phyloP scores from a whole-genome alignment of 2,797 vertebrate species.

The Syngnathus rostellatus region DNA sequence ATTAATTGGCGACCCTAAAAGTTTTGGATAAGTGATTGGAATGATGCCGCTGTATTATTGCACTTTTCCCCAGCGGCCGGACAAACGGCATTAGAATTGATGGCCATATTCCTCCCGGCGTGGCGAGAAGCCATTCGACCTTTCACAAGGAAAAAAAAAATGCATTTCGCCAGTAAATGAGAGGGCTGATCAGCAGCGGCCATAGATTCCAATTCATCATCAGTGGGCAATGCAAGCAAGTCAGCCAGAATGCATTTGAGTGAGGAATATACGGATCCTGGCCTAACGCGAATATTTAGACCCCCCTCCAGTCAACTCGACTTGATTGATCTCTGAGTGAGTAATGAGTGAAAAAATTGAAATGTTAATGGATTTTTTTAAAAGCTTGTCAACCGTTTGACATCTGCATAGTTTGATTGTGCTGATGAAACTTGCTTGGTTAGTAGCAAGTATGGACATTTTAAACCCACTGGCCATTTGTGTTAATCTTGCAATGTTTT shows the following conservation, averaged over 20 bases:
- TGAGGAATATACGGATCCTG: constrained; percentile 6
- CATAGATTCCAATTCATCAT: constrained; percentile 47
- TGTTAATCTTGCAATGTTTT: too few relatives aligned
- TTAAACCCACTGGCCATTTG: too few relatives aligned
- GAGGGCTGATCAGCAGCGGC: constrained; percentile 40
- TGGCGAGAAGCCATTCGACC: constrained; percentile 29
- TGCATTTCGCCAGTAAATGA: constrained; percentile 44
- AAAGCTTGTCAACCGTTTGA: too few relatives aligned
- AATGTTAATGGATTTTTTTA: background rate
- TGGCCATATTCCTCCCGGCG: constrained; percentile 12
- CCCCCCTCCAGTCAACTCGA: background rate
- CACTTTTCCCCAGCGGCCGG: constrained; percentile 14
- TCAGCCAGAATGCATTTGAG: constrained; percentile 18
- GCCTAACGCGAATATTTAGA: background rate
- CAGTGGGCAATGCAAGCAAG: constrained; percentile 29
- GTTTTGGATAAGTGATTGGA: background rate
- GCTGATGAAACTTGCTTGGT: too few relatives aligned
- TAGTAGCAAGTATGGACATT: too few relatives aligned
- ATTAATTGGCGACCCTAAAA: too few relatives aligned
- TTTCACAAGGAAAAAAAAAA: constrained; percentile 40
- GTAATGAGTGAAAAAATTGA: background rate
- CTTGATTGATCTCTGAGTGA: background rate
- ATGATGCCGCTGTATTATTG: constrained; percentile 8
- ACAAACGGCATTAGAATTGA: constrained; percentile 35
- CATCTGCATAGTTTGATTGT: too few relatives aligned